Evolutionary conservation across 2,888 invertebrate species (phyloP).

Genomic region (Eupithecia vulgata): DNA sequence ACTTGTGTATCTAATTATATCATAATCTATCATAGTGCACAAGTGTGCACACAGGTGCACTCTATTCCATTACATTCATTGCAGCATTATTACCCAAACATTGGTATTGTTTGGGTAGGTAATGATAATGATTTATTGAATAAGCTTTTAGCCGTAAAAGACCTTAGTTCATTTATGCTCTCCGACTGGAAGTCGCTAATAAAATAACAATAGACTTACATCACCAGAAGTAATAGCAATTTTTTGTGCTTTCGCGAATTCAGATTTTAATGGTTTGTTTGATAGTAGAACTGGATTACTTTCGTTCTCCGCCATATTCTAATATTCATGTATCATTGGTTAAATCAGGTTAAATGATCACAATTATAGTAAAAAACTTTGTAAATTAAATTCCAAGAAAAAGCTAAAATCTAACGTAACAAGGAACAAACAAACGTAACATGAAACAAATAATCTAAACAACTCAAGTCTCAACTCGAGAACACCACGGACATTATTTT

Average conservation of each 20-base stretch:
- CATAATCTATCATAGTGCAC: too few species aligned
- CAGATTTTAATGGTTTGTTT: slow-evolving; percentile 62
- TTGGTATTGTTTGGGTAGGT: too few species aligned
- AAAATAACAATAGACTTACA: slow-evolving; percentile 52
- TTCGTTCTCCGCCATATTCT: slow-evolving; percentile 57
- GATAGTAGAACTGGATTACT: slow-evolving; percentile 57
- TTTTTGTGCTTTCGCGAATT: slow-evolving; percentile 59
- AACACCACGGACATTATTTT: not conserved
- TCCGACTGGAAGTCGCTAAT: not conserved
- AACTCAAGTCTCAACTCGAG: not conserved
- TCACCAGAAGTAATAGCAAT: slow-evolving; percentile 61
- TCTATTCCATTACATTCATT: too few species aligned
- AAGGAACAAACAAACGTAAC: slow-evolving; percentile 5
- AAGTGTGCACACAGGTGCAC: too few species aligned
- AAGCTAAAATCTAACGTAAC: not conserved
- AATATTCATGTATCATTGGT: not conserved
- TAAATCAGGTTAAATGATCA: not conserved
- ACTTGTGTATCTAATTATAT: too few species aligned
- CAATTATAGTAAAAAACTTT: not conserved
- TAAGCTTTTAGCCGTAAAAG: not conserved
- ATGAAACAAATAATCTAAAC: not conserved
- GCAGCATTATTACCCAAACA: too few species aligned
- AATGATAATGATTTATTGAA: too few species aligned
- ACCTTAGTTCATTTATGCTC: not conserved
- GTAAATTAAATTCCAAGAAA: slow-evolving; percentile 14